Conservation (phyloP, 2,113 vertebrate species). For the Accipiter cooperii region DNA sequence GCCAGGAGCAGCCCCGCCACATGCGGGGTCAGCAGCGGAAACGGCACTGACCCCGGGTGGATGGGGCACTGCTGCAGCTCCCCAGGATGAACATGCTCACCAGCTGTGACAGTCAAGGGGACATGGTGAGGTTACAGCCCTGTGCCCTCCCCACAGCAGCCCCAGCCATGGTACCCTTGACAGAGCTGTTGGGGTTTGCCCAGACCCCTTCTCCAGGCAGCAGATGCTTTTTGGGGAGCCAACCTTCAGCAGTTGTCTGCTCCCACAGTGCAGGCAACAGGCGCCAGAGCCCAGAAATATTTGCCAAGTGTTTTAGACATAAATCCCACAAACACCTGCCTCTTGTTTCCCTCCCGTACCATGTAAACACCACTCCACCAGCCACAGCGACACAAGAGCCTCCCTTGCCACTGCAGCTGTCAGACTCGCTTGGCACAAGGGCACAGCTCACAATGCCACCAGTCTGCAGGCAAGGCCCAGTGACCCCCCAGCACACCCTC, state of each 20-base stretch:
- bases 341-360: fast-evolving
- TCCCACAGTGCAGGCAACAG: background rate
- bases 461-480: background rate
- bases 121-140: background rate
- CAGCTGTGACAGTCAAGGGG: background rate
- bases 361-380: background rate
- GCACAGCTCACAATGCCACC: fast-evolving
- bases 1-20: background rate
- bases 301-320: background rate
- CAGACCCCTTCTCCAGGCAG: background rate
- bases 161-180: fast-evolving
- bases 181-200: background rate
- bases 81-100: background rate
- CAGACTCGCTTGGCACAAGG: background rate
- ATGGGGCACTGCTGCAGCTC: background rate
- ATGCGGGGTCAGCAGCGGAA: fast-evolving
- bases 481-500: fast-evolving
- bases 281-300: background rate
- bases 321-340: background rate
- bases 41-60: fast-evolving
- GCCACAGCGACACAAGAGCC: fast-evolving
- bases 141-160: background rate
- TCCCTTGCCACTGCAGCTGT: background rate
- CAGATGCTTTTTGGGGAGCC: background rate
- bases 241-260: background rate